Conservation (phyloP, 2,888 invertebrate genomes). For the Drosophila merina region DNA sequence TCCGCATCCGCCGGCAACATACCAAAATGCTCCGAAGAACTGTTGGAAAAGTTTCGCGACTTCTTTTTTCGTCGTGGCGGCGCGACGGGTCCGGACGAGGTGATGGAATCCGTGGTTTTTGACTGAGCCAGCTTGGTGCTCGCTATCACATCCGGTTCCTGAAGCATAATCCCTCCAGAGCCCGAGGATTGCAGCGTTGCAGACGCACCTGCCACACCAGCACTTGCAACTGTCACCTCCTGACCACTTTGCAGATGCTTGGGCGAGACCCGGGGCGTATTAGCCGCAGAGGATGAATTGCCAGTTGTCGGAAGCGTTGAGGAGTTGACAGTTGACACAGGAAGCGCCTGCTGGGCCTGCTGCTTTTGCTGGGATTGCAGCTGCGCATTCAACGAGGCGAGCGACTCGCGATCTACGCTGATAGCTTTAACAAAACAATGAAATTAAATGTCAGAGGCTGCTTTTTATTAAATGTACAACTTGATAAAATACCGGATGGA, state of each 20-base stretch:
- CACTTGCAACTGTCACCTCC: conserved; percentile 6
- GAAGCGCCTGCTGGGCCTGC: conserved; percentile 60
- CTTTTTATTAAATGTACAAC: neutral
- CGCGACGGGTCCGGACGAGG: conserved; percentile 86
- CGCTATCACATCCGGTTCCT: conserved; percentile 96
- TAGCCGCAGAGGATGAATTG: conserved; percentile 34
- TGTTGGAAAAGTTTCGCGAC: conserved; percentile 83
- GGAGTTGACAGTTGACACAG: conserved; percentile 29
- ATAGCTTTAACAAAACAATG: conserved; percentile 63
- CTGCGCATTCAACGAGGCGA: conserved; percentile 75
- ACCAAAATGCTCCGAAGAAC: conserved; percentile 82
- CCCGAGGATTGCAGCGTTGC: neutral
- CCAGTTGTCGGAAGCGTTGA: conserved; percentile 36
- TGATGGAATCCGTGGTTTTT: conserved; percentile 84
- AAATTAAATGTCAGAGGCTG: conserved; percentile 12
- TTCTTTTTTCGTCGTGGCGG: conserved; percentile 92
- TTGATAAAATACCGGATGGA: conserved; percentile 84
- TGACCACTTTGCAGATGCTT: conserved; percentile 37
- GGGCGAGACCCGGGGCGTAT: conserved; percentile 48
- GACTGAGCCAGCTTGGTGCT: conserved; percentile 90
- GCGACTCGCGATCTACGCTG: conserved; percentile 83
- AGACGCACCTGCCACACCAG: conserved; percentile 23
- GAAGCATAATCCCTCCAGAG: conserved; percentile 72
- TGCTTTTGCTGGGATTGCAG: conserved; percentile 69
- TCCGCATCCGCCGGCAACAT: conserved; percentile 79